A percentile compares a stretch with the other conserved stretches of the same genome.
phyloP scores from a whole-genome alignment of 1,140 invertebrate genomes.

The Sycobia sp. region DNA sequence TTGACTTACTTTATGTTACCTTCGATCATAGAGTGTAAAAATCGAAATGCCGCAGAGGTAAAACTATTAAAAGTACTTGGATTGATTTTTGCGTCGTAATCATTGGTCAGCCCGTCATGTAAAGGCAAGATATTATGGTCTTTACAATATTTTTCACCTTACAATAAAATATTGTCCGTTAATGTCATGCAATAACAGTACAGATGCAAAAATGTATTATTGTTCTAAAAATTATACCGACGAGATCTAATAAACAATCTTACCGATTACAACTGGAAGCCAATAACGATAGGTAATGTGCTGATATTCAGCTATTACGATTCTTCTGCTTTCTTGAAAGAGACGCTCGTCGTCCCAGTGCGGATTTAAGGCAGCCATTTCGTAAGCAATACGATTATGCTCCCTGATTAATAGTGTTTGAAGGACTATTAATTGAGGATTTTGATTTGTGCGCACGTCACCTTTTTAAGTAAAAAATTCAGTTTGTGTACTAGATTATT shows the following conservation, averaged over 20 bases:
- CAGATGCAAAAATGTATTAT: too few relatives aligned
- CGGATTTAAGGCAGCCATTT: constrained; percentile 77
- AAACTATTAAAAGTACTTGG: constrained; percentile 84
- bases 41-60: constrained; percentile 83
- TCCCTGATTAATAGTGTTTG: constrained; percentile 86
- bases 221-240: too few relatives aligned
- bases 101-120: constrained; percentile 72
- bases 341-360: constrained; percentile 85
- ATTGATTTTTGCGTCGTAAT: constrained; percentile 82
- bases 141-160: constrained; percentile 70
- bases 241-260: constrained; percentile 10
- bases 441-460: constrained; percentile 86
- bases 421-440: constrained; percentile 77
- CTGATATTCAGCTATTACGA: constrained; percentile 79
- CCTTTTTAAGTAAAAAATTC: too few relatives aligned
- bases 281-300: constrained; percentile 86
- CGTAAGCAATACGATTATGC: constrained; percentile 85
- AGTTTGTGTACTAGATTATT: too few relatives aligned
- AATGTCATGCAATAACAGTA: too few relatives aligned
- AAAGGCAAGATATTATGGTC: constrained; percentile 74
- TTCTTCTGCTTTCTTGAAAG: constrained; percentile 85
- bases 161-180: neutral
- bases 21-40: constrained; percentile 83
- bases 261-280: constrained; percentile 79
- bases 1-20: constrained; percentile 75